Conservation (phyloP, 2,113 vertebrate genomes). For the Eclectus roratus region DNA sequence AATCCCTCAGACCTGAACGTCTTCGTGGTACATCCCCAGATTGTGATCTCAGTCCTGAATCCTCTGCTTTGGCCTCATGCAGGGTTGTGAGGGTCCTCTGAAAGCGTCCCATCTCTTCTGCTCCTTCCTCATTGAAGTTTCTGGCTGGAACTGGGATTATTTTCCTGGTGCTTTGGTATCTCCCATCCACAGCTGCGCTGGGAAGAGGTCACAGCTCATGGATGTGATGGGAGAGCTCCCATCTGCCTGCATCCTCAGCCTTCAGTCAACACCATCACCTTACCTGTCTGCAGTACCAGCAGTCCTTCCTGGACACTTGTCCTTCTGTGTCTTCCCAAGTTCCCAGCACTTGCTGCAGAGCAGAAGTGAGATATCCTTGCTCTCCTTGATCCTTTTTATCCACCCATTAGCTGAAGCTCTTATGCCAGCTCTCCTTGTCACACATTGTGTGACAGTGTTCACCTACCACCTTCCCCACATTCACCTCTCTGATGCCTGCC, state of each 20-base stretch:
- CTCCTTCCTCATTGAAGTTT: not conserved
- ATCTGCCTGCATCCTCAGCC: not conserved
- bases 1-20: not conserved
- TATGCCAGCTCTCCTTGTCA: not conserved
- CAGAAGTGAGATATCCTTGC: not conserved
- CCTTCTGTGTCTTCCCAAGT: not conserved
- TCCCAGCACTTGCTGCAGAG: not conserved
- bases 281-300: not conserved
- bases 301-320: not conserved
- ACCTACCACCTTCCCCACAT: not conserved
- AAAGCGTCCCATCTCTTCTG: not conserved
- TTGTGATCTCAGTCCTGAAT: not conserved
- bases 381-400: not conserved
- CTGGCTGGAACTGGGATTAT: not conserved
- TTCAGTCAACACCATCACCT: not conserved
- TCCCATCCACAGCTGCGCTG: not conserved
- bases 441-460: not conserved
- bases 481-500: not conserved
- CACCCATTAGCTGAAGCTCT: not conserved
- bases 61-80: not conserved
- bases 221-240: not conserved
- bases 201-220: not conserved
- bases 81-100: not conserved
- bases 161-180: not conserved
- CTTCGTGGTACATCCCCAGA: not conserved